Evolutionary conservation across 2,797 vertebrate species (phyloP), one percentile per base, ranked within the genome.

Genomic region (Psittacula derbiana): DNA sequence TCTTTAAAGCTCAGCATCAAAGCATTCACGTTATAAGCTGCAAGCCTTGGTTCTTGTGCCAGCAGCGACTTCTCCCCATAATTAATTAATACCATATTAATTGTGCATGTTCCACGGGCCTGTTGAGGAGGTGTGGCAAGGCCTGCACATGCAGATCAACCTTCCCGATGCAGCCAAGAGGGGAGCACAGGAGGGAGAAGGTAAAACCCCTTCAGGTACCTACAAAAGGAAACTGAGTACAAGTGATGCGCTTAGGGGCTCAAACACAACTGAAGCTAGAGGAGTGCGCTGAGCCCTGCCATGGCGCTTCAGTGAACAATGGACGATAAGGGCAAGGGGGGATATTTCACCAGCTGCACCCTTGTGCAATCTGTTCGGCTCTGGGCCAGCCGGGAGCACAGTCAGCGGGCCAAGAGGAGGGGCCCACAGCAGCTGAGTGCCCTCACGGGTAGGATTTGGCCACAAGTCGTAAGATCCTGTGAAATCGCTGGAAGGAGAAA

Each of bases 71-170:
- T 88, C 50, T 71, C 86, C 53, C 80, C 79, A 53, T 96, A 96
- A 96, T 97, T 97, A 97, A 97, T 97, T 97, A 97, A 97, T 95
- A 83, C 31, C 4, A 7, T 92, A 97, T 97, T 97, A 97, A 98
- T 95, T 97, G 97, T 96, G 93, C 91, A 83, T 91, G 90, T 91
- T 97, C 88, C 76, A 84, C 1, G 3, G 86, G 94, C 88, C 50
- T 44, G 93, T 38, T 69, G 73, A 78, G 92, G 89, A 91, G 93
- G 70, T 38, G 86, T 12, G 41, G 52, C 24, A 43, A 60, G 90
- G 60, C 71, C 85, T 88, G 78, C 52, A 91, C 41, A 60, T 0
- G 0, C 82, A 92, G 71, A 92, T 91, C 80, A 90, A 58, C 88
- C n/a, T 36, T 91, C 60, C 86, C 3, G 8, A 47, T 3, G 41